phyloP scores from a whole-genome alignment of 2,797 vertebrate species.

The Tapirus indicus region DNA sequence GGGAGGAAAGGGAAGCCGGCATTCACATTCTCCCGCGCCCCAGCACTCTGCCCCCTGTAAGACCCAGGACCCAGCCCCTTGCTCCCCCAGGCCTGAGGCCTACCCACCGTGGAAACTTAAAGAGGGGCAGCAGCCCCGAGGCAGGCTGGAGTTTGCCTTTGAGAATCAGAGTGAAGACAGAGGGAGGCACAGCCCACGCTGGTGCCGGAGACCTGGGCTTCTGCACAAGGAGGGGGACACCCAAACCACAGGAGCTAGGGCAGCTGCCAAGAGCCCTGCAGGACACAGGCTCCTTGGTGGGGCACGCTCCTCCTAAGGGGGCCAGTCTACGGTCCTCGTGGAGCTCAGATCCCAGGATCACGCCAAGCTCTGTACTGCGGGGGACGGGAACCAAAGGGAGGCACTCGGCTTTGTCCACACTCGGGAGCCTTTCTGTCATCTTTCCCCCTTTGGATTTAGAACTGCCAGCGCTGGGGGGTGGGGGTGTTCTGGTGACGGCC shows the following conservation, averaged over 20 bases:
- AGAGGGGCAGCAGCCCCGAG: rapidly evolving
- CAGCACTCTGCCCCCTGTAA: rapidly evolving
- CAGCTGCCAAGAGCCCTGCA: slow-evolving; percentile 48
- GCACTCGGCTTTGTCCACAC: neutral
- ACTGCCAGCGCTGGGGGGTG: neutral
- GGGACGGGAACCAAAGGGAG: neutral
- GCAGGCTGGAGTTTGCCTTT: neutral
- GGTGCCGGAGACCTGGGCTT: neutral
- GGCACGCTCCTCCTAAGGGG: neutral
- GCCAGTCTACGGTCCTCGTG: neutral
- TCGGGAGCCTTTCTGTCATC: neutral
- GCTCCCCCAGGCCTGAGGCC: rapidly evolving
- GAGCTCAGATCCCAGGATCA: slow-evolving; percentile 69
- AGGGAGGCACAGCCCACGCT: neutral
- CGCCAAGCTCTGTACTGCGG: rapidly evolving
- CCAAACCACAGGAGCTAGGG: slow-evolving; percentile 47
- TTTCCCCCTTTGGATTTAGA: neutral
- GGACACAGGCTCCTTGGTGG: slow-evolving; percentile 22
- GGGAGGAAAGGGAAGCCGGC: no score
- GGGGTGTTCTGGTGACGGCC: neutral
- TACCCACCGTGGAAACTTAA: neutral
- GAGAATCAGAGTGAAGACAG: neutral
- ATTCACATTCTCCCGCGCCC: neutral
- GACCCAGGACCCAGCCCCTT: neutral
- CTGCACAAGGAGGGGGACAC: neutral